Evolutionary conservation across 2,888 invertebrate genomes (phyloP).

Genomic region (Lasiommata megera): DNA sequence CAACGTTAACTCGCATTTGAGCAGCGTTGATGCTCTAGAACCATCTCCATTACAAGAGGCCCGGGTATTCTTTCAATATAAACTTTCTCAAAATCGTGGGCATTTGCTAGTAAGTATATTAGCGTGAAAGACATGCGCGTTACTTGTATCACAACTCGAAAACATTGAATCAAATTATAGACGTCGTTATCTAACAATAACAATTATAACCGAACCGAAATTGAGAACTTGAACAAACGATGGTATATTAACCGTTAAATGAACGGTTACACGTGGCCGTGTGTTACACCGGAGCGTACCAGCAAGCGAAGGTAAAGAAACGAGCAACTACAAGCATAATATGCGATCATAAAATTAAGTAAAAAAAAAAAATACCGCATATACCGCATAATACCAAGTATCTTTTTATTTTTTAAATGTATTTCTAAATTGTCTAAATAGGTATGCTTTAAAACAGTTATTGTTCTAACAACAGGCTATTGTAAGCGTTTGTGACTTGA

Average conservation of each 20-base stretch:
- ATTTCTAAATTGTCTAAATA: no score
- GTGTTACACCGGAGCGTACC: conserved; percentile 8
- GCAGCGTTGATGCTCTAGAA: no score
- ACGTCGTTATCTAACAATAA: conserved; percentile 35
- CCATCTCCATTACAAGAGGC: no score
- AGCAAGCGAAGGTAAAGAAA: neutral
- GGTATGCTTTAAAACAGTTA: no score
- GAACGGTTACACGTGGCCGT: conserved; percentile 46
- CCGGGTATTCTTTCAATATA: no score
- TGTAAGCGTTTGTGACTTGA: no score
- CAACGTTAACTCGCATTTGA: no score
- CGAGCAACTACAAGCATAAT: neutral
- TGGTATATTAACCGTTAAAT: conserved; percentile 64
- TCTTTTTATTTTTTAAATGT: no score
- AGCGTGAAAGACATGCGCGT: neutral
- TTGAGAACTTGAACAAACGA: conserved; percentile 51
- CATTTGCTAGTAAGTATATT: neutral
- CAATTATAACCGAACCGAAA: conserved; percentile 40
- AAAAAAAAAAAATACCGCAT: no score
- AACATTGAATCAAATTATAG: conserved; percentile 16
- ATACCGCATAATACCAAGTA: no score
- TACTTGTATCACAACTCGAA: conserved; percentile 9
- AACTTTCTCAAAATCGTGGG: no score
- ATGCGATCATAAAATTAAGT: neutral
- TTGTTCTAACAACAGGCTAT: no score